Evolutionary conservation across 2,113 vertebrate genomes (phyloP), one percentile per base, ranked within the genome.

Genomic region (Sinocyclocheilus maitianheensis): DNA sequence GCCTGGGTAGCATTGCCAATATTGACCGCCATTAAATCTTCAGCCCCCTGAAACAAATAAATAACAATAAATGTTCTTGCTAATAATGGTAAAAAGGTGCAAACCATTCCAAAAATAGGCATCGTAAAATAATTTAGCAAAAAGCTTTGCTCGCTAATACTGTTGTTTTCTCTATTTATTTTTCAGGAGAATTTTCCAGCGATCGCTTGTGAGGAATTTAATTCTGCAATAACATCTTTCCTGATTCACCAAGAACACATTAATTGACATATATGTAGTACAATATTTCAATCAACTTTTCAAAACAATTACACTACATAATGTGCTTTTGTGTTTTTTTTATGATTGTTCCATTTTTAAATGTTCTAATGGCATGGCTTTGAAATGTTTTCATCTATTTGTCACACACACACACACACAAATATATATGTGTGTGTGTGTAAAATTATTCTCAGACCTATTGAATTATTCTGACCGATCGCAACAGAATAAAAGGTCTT

Each of bases 21-120:
- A 90, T 91, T 91, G 80, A 95, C 90, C 0, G 96, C 96, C 91
- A 97, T 94, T 93, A 96, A 91, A 93, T 95, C 96, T 67, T 89
- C 91, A 78, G 93, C 90, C 88, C 93, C 94, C 88, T 97, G 94
- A 0, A 94, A 71, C 65, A 88, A 81, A 83, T 71, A 87, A 75
- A n/a, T 16, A 84, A 48, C 14, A 77, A 76, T 71, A 30, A 37
- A n/a, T 43, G 37, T 74, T 74, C 22, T 77, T 34, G 14, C 48
- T 55, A 2, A 10, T 58, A 60, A 58, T 22, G 18, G 18, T 78
- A 13, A 37, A 18, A 37, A 58, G 18, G 13, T 78, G 30, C 30
- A 60, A 79, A 79, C 30, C 6, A 60, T 60, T 37, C 30, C 22
- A 7, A 79, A 60, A 77, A 20, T 43, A 43, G 10, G 22, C 4